phyloP scores from a whole-genome alignment of 2,113 vertebrate species.

The Callaeas wilsoni region DNA sequence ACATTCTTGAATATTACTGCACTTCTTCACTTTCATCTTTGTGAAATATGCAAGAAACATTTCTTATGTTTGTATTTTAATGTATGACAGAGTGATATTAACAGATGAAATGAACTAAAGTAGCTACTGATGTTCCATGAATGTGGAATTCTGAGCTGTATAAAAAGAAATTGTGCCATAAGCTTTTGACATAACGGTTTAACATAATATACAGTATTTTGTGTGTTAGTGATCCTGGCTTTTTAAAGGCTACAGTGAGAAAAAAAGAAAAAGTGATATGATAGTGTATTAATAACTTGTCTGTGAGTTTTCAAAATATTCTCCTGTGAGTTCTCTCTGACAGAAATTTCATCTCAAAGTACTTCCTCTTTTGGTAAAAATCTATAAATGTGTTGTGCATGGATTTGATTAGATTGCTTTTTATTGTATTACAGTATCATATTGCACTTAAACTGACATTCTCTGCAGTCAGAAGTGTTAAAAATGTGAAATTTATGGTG shows the following conservation, averaged over 20 bases:
- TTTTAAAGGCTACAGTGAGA: conserved; percentile 32
- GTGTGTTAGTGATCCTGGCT: conserved; percentile 46
- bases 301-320: conserved; percentile 50
- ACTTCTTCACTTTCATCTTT: conserved; percentile 64
- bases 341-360: conserved; percentile 49
- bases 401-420: conserved; percentile 55
- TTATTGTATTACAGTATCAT: conserved; percentile 32
- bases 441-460: conserved; percentile 35
- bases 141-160: conserved; percentile 38
- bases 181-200: conserved; percentile 42
- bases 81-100: conserved; percentile 5
- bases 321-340: conserved; percentile 46
- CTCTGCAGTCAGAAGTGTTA: conserved; percentile 22
- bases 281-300: conserved; percentile 47
- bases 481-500: conserved; percentile 39
- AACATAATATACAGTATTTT: conserved; percentile 39
- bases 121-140: conserved; percentile 2
- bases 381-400: conserved; percentile 63
- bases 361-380: conserved; percentile 46
- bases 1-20: conserved; percentile 57
- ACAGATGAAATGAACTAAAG: not conserved
- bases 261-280: not conserved
- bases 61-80: conserved; percentile 52
- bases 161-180: conserved; percentile 54
- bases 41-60: conserved; percentile 67